Evolutionary conservation across 2,797 vertebrate genomes (phyloP).

Genomic region (Salarias fasciatus): DNA sequence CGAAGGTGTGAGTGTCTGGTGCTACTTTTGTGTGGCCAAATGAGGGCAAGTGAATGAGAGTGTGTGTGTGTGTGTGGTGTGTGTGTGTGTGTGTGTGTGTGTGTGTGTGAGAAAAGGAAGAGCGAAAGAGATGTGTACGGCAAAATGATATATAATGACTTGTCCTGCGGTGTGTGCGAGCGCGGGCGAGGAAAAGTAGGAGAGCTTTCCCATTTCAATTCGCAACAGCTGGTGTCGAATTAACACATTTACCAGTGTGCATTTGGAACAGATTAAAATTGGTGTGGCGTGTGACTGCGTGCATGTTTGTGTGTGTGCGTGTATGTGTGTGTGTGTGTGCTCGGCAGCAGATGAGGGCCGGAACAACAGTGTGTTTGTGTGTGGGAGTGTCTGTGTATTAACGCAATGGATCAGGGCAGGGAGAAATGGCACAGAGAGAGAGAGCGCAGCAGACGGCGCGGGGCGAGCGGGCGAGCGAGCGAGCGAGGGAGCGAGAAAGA

Average conservation of each 20-base stretch:
- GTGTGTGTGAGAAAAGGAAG: constrained; percentile 7
- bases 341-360: constrained; percentile 66
- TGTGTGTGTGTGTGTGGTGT: too few relatives aligned
- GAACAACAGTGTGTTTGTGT: constrained; percentile 73
- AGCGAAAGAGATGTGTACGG: constrained; percentile 24
- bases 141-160: constrained; percentile 63
- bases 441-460: constrained; percentile 3
- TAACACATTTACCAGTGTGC: constrained; percentile 82
- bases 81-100: too few relatives aligned
- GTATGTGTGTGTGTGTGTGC: constrained; percentile 35
- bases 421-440: constrained; percentile 55
- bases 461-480: constrained; percentile 18
- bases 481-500: constrained; percentile 28
- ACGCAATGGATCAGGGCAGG: constrained; percentile 72
- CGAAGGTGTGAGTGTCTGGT: constrained; percentile 69
- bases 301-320: constrained; percentile 29
- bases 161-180: constrained; percentile 42
- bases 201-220: constrained; percentile 77
- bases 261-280: constrained; percentile 82
- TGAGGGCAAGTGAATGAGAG: constrained; percentile 52
- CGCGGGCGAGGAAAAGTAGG: constrained; percentile 60
- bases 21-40: constrained; percentile 66
- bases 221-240: constrained; percentile 83
- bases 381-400: constrained; percentile 73
- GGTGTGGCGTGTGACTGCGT: constrained; percentile 68